Evolutionary conservation across 2,113 vertebrate species (phyloP), one percentile per base, ranked within the genome.

Genomic region (Plecturocebus donacophilus): DNA sequence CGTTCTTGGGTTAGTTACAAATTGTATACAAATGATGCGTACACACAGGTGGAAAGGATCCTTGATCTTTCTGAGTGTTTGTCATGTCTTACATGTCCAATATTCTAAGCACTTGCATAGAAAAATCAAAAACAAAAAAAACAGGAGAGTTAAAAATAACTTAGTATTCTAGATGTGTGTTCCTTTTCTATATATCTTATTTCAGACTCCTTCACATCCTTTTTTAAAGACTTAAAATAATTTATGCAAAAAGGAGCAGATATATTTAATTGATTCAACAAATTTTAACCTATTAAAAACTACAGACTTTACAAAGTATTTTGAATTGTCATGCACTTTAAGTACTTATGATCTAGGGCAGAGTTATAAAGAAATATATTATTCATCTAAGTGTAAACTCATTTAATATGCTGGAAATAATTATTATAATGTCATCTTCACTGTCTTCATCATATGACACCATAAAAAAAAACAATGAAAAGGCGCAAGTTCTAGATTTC

Each of bases 391-490:
- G 89, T 76, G 17, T 80, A 73, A 83, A 66, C 16, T 42, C 81
- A 10, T 66, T 79, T 88, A 86, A 82, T 52, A 82, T 27, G 2
- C 19, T 81, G 35, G 2, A 94, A 90, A 81, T 75, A 79, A 84
- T 90, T 84, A 79, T 54, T 81, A 7, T 49, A 70, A 45, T n/a
- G 70, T 70, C 12, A 92, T 85, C 35, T 27, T 68, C 54, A 73
- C 2, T 73, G 32, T 56, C 30, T 40, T 84, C 70, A 70, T 81
- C 23, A 82, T 52, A 76, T 38, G 32, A 89, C 5, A 64, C 12
- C 75, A 73, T 83, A 87, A 84, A 58, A 84, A 58, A 95, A 95
- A 86, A 56, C 14, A 73, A 38, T 11, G 66, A 35, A 79, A 90
- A 47, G 16, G 35, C 21, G 64, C 0, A 94, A 58, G 23, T 94